phyloP scores from a whole-genome alignment of 2,797 vertebrate species.

The Gadopsis bispinosus region DNA sequence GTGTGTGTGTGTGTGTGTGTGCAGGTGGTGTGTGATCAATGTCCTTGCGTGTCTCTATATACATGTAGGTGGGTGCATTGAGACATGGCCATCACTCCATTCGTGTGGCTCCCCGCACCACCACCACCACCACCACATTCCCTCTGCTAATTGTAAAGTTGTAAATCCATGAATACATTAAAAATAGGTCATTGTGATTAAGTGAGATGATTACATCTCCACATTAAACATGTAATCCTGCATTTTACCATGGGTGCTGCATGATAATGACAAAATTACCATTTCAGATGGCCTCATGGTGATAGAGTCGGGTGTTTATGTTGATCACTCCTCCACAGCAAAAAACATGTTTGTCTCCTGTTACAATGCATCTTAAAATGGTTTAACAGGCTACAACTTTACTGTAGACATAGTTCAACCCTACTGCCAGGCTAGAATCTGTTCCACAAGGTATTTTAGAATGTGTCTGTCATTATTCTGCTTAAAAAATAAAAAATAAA shows the following conservation, averaged over 20 bases:
- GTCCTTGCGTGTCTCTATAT: constrained; percentile 20
- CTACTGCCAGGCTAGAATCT: not conserved
- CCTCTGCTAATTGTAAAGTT: constrained; percentile 39
- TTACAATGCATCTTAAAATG: not conserved
- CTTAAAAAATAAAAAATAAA: no score
- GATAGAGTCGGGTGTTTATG: constrained; percentile 17
- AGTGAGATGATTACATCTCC: constrained; percentile 44
- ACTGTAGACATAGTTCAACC: not conserved
- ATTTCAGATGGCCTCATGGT: constrained; percentile 51
- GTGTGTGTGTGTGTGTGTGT: constrained; percentile 6
- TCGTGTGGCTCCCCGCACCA: constrained; percentile 1
- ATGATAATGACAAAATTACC: constrained; percentile 50
- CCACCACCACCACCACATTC: not conserved
- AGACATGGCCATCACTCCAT: constrained; percentile 29
- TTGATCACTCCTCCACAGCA: constrained; percentile 1
- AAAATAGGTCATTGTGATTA: constrained; percentile 46
- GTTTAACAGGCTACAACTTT: not conserved
- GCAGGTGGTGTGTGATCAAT: constrained; percentile 25
- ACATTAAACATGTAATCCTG: constrained; percentile 42
- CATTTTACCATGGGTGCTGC: constrained; percentile 18
- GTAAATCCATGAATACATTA: constrained; percentile 63
- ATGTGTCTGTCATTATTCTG: not conserved
- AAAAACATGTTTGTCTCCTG: not conserved
- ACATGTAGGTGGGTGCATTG: constrained; percentile 17
- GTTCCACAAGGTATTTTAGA: not conserved